These are phyloP conservation scores for Macrobrachium nipponense DNA, from an alignment of 1,140 invertebrate genomes.

Conservation along the genomic window DNA sequence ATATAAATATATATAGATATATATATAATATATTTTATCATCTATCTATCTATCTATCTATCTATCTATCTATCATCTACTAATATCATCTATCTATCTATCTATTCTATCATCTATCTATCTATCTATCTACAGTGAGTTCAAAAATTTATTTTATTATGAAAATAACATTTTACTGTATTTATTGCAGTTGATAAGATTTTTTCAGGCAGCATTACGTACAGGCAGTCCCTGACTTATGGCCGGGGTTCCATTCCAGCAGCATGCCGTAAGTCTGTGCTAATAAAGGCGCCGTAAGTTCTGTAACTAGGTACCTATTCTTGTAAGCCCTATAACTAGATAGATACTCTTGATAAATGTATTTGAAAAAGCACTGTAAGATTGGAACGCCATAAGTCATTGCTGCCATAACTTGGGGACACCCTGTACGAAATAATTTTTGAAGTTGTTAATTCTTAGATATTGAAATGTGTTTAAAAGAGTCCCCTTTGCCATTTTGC, in stretches of 20 bases:
- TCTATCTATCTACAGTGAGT: conserved; percentile 2
- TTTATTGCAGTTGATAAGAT: background rate
- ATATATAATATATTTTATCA: no score
- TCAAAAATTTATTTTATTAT: no score
- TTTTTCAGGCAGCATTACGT: background rate
- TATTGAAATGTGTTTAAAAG: background rate
- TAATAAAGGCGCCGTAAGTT: no score
- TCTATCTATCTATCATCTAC: background rate
- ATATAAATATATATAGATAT: no score
- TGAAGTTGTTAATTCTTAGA: background rate
- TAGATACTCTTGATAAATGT: no score
- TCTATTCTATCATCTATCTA: conserved; percentile 16
- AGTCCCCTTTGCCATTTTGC: background rate
- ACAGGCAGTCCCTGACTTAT: background rate
- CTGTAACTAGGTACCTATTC: no score
- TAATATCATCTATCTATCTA: conserved; percentile 6
- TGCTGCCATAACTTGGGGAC: no score
- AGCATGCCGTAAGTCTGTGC: no score
- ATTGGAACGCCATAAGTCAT: no score
- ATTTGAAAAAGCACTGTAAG: no score
- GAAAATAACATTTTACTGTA: background rate
- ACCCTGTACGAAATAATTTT: background rate
- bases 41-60: background rate
- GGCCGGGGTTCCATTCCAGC: no score
- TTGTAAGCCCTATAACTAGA: no score